Evolutionary conservation across 2,113 vertebrate genomes (phyloP).

Genomic region (Dascyllus trimaculatus): DNA sequence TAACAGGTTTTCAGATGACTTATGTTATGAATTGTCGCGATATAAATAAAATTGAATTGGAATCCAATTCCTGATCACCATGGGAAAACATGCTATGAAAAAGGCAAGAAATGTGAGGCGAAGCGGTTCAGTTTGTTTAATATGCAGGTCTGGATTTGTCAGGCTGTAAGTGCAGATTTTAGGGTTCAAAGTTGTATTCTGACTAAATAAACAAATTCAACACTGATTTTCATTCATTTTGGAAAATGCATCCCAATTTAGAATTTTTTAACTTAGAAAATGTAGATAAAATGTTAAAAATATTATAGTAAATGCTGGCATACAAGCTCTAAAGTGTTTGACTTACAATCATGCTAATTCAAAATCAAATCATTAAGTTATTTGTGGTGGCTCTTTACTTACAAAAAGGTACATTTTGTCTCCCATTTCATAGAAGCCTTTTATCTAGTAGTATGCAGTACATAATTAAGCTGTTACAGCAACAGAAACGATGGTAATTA

Average conservation of each 20-base stretch:
- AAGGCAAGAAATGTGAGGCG: neutral
- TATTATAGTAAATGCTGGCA: neutral
- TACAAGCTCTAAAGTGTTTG: neutral
- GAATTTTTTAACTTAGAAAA: no score
- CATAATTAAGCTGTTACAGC: slow-evolving; percentile 66
- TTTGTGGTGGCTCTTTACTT: slow-evolving; percentile 2
- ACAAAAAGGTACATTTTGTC: slow-evolving; percentile 49
- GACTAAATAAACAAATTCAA: neutral
- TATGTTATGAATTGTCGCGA: no score
- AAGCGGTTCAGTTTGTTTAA: neutral
- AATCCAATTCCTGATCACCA: no score
- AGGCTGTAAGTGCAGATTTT: neutral
- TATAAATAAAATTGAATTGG: no score
- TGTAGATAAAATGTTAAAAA: no score
- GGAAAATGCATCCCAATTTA: neutral
- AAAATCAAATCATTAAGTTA: slow-evolving; percentile 6
- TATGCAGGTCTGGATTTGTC: neutral
- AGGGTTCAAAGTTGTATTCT: neutral
- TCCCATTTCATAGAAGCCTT: slow-evolving; percentile 49
- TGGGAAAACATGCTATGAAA: neutral
- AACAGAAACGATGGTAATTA: slow-evolving; percentile 67
- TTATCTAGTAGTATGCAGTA: slow-evolving; percentile 56
- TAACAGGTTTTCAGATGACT: neutral
- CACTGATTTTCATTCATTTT: neutral
- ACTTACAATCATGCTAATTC: slow-evolving; percentile 7